A percentile compares a stretch with the other conserved stretches of the same genome.
These are phyloP conservation scores for Anser cygnoides DNA, from an alignment of 2,113 vertebrate species.

Conservation along the genomic window DNA sequence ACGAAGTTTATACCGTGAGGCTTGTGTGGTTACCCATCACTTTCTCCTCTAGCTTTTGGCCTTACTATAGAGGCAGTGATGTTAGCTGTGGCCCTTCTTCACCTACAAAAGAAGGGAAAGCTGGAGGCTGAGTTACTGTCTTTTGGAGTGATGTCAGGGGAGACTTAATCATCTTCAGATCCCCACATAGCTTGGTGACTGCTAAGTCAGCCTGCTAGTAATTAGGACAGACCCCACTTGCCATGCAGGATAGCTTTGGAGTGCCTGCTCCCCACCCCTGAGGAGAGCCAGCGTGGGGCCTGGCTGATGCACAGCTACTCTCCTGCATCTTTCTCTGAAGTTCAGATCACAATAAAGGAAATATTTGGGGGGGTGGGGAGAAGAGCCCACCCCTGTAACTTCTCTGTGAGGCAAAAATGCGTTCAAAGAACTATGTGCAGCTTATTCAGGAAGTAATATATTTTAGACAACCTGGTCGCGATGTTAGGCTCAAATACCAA, in stretches of 20 bases:
- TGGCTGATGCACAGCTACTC: slow-evolving; percentile 12
- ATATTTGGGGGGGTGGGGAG: not conserved
- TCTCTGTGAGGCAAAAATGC: slow-evolving; percentile 26
- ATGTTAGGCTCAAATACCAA: not conserved
- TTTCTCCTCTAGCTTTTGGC: slow-evolving; percentile 21
- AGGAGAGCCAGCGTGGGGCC: slow-evolving; percentile 25
- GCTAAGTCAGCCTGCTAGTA: slow-evolving; percentile 35
- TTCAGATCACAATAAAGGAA: slow-evolving; percentile 42
- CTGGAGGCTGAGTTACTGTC: slow-evolving; percentile 14
- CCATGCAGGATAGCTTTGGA: slow-evolving; percentile 16
- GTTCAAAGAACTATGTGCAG: slow-evolving; percentile 36
- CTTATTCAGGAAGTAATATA: slow-evolving; percentile 65
- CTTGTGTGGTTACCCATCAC: slow-evolving; percentile 19
- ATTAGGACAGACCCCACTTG: slow-evolving; percentile 44
- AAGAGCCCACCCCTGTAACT: not conserved
- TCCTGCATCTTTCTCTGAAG: slow-evolving; percentile 57
- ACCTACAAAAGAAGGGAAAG: slow-evolving; percentile 20
- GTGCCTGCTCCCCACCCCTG: slow-evolving; percentile 21
- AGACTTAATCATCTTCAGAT: slow-evolving; percentile 65
- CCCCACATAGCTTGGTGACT: not conserved
- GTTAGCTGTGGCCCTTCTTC: slow-evolving; percentile 41
- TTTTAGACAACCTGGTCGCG: slow-evolving; percentile 26
- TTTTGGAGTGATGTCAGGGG: slow-evolving; percentile 30
- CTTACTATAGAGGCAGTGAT: slow-evolving; percentile 31
- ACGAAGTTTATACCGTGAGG: slow-evolving; percentile 6